Percentiles rank a stretch among this genome's conserved stretches.
Evolutionary conservation across 1,140 invertebrate genomes (phyloP).

Genomic region (Saccostrea cuccullata): DNA sequence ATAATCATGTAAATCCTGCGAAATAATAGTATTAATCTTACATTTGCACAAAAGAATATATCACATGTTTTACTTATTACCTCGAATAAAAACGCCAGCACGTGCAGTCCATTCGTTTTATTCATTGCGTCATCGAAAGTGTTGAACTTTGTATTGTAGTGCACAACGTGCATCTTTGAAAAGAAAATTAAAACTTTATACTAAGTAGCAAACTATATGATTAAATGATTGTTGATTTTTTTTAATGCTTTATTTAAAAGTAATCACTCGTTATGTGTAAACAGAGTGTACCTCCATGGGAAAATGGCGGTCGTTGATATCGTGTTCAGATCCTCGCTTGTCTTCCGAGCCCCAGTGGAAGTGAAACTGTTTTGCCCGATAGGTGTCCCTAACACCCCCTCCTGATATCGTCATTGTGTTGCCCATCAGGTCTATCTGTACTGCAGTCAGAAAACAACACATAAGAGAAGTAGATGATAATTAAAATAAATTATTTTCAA

Average conservation of each 20-base stretch:
- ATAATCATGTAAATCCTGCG: no score
- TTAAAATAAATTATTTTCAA: no score
- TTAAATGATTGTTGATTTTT: no score
- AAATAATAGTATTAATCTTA: no score
- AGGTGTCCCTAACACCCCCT: constrained; percentile 61
- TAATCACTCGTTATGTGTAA: neutral
- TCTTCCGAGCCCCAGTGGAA: constrained; percentile 78
- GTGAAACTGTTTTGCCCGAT: constrained; percentile 77
- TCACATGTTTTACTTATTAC: constrained; percentile 76
- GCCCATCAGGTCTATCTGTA: constrained; percentile 57
- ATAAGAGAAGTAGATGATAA: neutral
- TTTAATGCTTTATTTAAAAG: no score
- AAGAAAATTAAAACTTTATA: neutral
- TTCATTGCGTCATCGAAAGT: constrained; percentile 89
- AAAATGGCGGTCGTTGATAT: constrained; percentile 89
- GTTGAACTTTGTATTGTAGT: constrained; percentile 94
- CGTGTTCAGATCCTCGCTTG: constrained; percentile 77
- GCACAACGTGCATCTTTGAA: constrained; percentile 92
- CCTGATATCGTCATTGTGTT: constrained; percentile 45
- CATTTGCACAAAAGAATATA: no score
- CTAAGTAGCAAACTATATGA: no score
- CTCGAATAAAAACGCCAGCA: constrained; percentile 93
- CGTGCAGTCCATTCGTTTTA: constrained; percentile 91
- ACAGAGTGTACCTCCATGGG: constrained; percentile 87
- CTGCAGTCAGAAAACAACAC: constrained; percentile 38